Base-by-base conservation (phyloP, 2,888 invertebrate species). In the Euproctis similis region DNA sequence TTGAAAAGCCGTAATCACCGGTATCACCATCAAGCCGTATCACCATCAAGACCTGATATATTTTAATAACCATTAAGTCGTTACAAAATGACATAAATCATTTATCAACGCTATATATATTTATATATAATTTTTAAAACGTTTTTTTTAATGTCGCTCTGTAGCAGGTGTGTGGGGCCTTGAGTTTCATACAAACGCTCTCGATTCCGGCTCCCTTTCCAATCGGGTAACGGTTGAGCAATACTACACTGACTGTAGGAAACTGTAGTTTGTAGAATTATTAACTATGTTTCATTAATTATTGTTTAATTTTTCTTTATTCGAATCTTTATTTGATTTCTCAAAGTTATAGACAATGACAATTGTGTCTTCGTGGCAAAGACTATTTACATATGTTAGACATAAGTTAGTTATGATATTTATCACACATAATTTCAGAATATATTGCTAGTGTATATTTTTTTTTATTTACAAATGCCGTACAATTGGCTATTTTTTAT, bases 141-240 rank as follows among this genome's bases (percentile, higher is more conserved):
- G 14, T 28, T 12, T 11, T 21, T 34, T 66, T 67, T 8, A 67
- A 67, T 67, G 68, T 63, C 64, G 63, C 61, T 59, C 59, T 35
- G 49, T 34, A 25, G 30, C 26, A 42, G 48, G 57, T 61, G 53
- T 60, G 56, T 57, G 53, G 68, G 59, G 58, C 78, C 77, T 76
- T 78, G 78, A 74, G 67, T 46, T 59, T 59, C 46, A 48, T 54
- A 48, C 53, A 52, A 53, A 53, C 34, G 50, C 42, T 53, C 59
- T 56, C 59, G 42, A 74, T 71, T 71, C 73, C 73, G 73, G 66
- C 66, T 67, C 64, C 74, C 80, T 78, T 80, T 80, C 78, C 62
- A 75, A 75, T 74, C 51, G 51, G 11, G 4, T 18, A 49, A 13
- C 13, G 16, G 64, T 70, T 67, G 58, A 51, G 63, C 47, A 67